phyloP scores from a whole-genome alignment of 2,888 invertebrate genomes.

The Empis stercorea region DNA sequence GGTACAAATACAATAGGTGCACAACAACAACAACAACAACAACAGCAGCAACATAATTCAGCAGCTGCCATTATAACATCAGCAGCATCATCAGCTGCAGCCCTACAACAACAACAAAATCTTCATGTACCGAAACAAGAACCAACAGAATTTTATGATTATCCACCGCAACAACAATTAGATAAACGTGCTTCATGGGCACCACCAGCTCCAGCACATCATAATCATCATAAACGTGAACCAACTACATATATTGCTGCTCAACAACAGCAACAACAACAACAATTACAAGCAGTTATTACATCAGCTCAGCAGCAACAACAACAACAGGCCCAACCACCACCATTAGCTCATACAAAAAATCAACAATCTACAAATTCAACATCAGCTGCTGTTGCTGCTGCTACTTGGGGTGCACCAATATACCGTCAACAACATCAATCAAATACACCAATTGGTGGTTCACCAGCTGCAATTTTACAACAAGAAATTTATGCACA shows the following conservation, averaged over 20 bases:
- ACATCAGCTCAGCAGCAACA: conserved; percentile 19
- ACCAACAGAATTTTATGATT: conserved; percentile 35
- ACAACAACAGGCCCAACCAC: conserved; percentile 20
- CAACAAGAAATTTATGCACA: conserved; percentile 34
- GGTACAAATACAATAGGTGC: conserved; percentile 7
- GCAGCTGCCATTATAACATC: conserved; percentile 5
- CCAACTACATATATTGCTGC: conserved; percentile 23
- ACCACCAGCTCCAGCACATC: conserved; percentile 36
- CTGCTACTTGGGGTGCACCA: conserved; percentile 26
- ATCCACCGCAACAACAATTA: conserved; percentile 21
- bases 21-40: background rate
- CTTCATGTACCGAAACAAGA: conserved; percentile 35
- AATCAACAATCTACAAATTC: conserved; percentile 26
- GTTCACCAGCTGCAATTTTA: conserved; percentile 32
- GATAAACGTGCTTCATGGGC: conserved; percentile 38
- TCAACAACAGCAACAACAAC: conserved; percentile 21
- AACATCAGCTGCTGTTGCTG: conserved; percentile 24
- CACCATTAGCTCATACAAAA: conserved; percentile 37
- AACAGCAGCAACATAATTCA: conserved; percentile 3
- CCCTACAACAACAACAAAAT: conserved; percentile 12
- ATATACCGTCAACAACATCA: conserved; percentile 41
- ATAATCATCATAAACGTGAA: conserved; percentile 34
- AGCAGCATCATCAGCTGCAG: conserved; percentile 1
- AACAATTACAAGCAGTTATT: conserved; percentile 18
- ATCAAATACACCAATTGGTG: conserved; percentile 36